Conservation (phyloP, 1,140 invertebrate genomes). For the Leptonema lineaticorne region DNA sequence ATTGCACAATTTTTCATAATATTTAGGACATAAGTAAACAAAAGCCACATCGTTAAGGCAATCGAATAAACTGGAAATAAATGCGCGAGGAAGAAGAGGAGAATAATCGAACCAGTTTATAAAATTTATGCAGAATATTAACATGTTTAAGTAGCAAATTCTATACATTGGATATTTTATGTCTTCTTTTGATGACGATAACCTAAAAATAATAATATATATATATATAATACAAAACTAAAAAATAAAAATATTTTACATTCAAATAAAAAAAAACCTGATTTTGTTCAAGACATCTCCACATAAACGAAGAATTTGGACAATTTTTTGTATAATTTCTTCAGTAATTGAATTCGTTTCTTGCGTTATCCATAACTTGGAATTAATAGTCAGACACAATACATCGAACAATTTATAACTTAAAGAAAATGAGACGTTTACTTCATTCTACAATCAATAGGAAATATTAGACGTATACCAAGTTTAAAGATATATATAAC, state of each 20-base stretch:
- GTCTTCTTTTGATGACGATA: constrained; percentile 45
- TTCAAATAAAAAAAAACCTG: constrained; percentile 44
- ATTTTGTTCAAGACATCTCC: constrained; percentile 54
- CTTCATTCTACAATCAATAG: constrained; percentile 41
- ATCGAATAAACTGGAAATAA: constrained; percentile 47
- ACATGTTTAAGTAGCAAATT: constrained; percentile 45
- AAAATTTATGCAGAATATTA: constrained; percentile 42
- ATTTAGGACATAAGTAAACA: constrained; percentile 44
- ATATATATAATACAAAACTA: neutral
- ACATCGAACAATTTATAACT: constrained; percentile 42
- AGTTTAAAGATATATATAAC: neutral
- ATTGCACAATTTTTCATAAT: constrained; percentile 44
- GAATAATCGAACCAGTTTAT: constrained; percentile 43
- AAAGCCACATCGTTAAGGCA: constrained; percentile 45
- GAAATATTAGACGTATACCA: neutral
- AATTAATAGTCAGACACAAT: constrained; percentile 25
- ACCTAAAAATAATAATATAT: constrained; percentile 42
- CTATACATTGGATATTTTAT: constrained; percentile 39
- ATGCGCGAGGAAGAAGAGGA: constrained; percentile 39
- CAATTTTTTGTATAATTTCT: constrained; percentile 34
- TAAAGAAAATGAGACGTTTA: constrained; percentile 44
- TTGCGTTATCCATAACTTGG: constrained; percentile 18
- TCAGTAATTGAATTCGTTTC: constrained; percentile 29
- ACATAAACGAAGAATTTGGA: constrained; percentile 30
- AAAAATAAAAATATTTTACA: neutral